phyloP scores from a whole-genome alignment of 1,140 invertebrate genomes.

The Anastrepha obliqua region DNA sequence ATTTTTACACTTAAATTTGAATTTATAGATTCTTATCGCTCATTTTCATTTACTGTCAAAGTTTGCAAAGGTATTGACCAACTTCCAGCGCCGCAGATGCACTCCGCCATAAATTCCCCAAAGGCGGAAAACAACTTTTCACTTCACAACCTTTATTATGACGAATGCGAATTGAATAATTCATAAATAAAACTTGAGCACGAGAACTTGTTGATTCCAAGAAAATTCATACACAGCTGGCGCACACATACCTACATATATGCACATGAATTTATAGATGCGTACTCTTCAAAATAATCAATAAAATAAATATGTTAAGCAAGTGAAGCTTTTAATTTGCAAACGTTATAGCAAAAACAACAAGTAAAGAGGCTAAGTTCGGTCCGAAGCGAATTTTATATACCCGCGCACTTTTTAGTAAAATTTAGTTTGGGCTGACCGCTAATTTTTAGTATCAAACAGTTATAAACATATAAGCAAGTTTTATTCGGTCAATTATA shows the following conservation, averaged over 20 bases:
- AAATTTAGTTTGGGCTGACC: too few relatives aligned
- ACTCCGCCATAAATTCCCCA: not conserved
- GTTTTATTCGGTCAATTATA: too few relatives aligned
- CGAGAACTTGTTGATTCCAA: slow-evolving; percentile 36
- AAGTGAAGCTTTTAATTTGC: slow-evolving; percentile 40
- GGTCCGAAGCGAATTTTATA: too few relatives aligned
- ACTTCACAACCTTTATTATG: slow-evolving; percentile 37
- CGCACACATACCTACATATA: not conserved
- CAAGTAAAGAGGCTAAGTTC: not conserved
- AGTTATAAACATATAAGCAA: too few relatives aligned
- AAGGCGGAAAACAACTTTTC: slow-evolving; percentile 25
- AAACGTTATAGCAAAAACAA: not conserved
- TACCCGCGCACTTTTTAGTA: too few relatives aligned
- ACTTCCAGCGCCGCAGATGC: not conserved
- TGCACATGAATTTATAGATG: not conserved
- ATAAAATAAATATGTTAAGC: not conserved
- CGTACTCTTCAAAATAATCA: not conserved
- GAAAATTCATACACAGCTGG: not conserved
- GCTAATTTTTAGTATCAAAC: too few relatives aligned
- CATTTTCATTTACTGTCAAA: not conserved
- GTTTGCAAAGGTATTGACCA: not conserved
- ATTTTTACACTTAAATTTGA: too few relatives aligned
- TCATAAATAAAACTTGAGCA: slow-evolving; percentile 37
- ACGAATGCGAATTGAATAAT: slow-evolving; percentile 50
- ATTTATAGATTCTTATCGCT: too few relatives aligned